Conservation (phyloP, 2,888 invertebrate species). For the Lasioglossum figueresi region DNA sequence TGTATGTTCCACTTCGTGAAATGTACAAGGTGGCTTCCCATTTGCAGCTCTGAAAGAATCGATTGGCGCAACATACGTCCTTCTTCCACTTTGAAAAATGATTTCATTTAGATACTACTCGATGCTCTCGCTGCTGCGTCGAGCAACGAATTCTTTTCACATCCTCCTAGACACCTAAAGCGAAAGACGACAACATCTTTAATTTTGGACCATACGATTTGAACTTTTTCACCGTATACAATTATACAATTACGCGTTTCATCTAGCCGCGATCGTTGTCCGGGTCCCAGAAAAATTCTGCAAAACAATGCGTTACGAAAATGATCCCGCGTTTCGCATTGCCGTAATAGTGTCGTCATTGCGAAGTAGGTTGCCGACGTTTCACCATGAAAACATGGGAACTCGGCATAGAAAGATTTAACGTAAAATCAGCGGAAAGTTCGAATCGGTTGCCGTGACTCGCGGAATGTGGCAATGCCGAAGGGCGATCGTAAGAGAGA, state of each 20-base stretch:
- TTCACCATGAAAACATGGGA: slow-evolving; percentile 4
- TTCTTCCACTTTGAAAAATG: background rate
- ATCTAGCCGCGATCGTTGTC: too few species aligned
- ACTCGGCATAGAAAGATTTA: slow-evolving; percentile 21
- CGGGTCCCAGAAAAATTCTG: background rate
- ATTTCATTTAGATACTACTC: background rate
- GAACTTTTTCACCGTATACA: too few species aligned
- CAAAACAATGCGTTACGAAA: background rate
- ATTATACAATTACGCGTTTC: too few species aligned
- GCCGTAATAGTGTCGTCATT: background rate
- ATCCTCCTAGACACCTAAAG: background rate
- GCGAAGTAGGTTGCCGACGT: background rate
- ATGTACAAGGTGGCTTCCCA: background rate
- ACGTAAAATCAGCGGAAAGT: slow-evolving; percentile 56
- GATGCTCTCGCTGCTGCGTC: background rate
- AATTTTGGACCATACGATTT: too few species aligned
- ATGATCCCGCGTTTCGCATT: background rate
- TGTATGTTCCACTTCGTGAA: background rate
- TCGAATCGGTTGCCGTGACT: slow-evolving; percentile 59
- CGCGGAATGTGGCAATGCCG: slow-evolving; percentile 64
- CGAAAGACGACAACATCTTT: too few species aligned
- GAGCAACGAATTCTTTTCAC: background rate
- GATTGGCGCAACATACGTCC: background rate
- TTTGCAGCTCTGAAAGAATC: background rate
- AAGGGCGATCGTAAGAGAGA: slow-evolving; percentile 51